phyloP scores from a whole-genome alignment of 1,140 invertebrate genomes.

The Globodera ellingtonae region DNA sequence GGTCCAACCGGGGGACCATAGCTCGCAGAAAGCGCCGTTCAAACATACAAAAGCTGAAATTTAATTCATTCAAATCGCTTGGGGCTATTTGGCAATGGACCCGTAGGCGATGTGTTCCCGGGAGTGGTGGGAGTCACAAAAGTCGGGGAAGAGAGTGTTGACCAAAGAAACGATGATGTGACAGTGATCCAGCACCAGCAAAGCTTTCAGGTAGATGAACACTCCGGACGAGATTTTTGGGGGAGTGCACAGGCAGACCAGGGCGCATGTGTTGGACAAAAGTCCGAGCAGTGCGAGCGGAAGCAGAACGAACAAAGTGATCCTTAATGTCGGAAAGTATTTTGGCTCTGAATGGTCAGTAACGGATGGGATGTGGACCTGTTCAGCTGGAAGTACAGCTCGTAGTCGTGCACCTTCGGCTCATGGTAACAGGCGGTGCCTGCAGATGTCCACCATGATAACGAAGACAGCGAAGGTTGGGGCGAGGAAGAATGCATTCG shows the following conservation, averaged over 20 bases:
- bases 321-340: constrained; percentile 21
- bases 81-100: constrained; percentile 32
- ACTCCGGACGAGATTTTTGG: constrained; percentile 65
- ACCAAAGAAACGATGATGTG: constrained; percentile 57
- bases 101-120: constrained; percentile 57
- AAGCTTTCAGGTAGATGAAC: constrained; percentile 63
- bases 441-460: constrained; percentile 1
- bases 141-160: constrained; percentile 55
- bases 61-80: constrained; percentile 2
- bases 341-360: neutral
- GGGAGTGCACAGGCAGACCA: constrained; percentile 62
- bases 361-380: neutral
- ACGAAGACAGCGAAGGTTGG: neutral
- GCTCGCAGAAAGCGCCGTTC: constrained; percentile 60
- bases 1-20: constrained; percentile 57
- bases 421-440: constrained; percentile 59
- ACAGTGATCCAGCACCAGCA: constrained; percentile 59
- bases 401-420: constrained; percentile 62
- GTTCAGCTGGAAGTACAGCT: constrained; percentile 57
- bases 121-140: constrained; percentile 62
- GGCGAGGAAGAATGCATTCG: neutral
- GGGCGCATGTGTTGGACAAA: constrained; percentile 57
- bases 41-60: constrained; percentile 58
- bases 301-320: constrained; percentile 57
- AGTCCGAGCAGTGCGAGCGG: constrained; percentile 59